These are phyloP conservation scores for Cylloceria caligata DNA, from an alignment of 2,888 invertebrate genomes.

Conservation along the genomic window DNA sequence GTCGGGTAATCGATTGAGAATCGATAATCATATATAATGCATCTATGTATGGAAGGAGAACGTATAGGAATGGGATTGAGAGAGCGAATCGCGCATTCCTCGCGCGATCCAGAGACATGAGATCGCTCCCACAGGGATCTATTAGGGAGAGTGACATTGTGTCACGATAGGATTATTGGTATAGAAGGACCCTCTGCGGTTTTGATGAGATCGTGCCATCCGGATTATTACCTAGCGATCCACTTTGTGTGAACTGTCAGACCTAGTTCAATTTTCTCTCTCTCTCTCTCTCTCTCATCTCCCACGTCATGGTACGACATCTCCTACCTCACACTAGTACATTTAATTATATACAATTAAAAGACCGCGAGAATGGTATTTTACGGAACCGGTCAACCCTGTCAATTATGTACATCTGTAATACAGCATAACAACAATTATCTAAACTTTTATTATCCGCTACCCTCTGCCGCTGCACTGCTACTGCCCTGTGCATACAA, in stretches of 20 bases:
- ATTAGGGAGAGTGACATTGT: constrained; percentile 69
- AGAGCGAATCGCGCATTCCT: constrained; percentile 64
- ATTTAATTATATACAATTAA: not conserved
- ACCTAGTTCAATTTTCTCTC: constrained; percentile 24
- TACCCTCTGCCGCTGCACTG: not conserved
- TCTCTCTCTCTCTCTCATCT: constrained; percentile 5
- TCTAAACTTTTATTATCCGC: constrained; percentile 50
- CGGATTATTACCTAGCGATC: constrained; percentile 66
- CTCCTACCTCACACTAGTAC: not conserved
- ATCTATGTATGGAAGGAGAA: not conserved
- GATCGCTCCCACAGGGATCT: constrained; percentile 66
- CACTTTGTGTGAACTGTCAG: constrained; percentile 64
- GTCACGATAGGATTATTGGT: constrained; percentile 69
- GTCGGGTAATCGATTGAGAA: constrained; percentile 26
- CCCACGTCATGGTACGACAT: not conserved
- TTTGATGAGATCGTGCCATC: constrained; percentile 69
- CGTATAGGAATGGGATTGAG: not conserved
- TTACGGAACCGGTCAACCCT: constrained; percentile 8
- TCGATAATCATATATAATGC: constrained; percentile 24
- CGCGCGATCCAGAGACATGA: constrained; percentile 64
- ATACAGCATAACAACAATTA: constrained; percentile 17
- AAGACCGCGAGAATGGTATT: constrained; percentile 23
- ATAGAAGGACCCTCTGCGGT: constrained; percentile 67
- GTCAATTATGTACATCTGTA: constrained; percentile 39
- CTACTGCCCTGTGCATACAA: not conserved